These are phyloP conservation scores for Drosophila teissieri DNA, from an alignment of 1,140 invertebrate genomes.

Conservation along the genomic window DNA sequence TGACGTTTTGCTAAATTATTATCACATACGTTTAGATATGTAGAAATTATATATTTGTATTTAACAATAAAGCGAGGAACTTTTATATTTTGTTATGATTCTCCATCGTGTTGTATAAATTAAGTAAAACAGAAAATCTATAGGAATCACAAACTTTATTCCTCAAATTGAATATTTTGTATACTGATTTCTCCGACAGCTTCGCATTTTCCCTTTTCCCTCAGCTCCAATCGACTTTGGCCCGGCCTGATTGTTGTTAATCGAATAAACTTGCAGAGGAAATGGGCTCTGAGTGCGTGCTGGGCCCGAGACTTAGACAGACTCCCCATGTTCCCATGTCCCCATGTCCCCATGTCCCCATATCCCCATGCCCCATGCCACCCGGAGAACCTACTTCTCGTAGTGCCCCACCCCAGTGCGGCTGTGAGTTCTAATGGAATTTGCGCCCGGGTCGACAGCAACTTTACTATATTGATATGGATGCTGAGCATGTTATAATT, in stretches of 20 bases:
- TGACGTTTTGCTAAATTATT: neutral
- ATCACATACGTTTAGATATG: too few species aligned
- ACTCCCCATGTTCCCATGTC: constrained; percentile 9
- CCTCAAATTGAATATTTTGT: neutral
- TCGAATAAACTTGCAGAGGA: constrained; percentile 77
- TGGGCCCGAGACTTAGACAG: constrained; percentile 37
- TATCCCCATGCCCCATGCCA: too few species aligned
- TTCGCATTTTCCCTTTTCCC: constrained; percentile 20
- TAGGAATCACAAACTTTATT: neutral
- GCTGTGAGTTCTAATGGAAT: constrained; percentile 65
- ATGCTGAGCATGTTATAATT: constrained; percentile 78
- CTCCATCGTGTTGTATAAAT: too few species aligned
- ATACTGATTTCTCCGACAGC: neutral
- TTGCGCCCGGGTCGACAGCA: constrained; percentile 58
- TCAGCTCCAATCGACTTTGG: constrained; percentile 47
- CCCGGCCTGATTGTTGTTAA: constrained; percentile 63
- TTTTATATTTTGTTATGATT: too few species aligned
- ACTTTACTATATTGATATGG: constrained; percentile 72
- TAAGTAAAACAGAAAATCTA: too few species aligned
- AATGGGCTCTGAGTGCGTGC: constrained; percentile 69
- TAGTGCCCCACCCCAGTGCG: too few species aligned
- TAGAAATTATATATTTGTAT: too few species aligned
- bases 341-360: too few species aligned
- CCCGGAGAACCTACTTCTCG: neutral
- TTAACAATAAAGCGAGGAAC: too few species aligned